Conservation (phyloP, 2,888 invertebrate genomes). For the Rhorus exstirpatorius region DNA sequence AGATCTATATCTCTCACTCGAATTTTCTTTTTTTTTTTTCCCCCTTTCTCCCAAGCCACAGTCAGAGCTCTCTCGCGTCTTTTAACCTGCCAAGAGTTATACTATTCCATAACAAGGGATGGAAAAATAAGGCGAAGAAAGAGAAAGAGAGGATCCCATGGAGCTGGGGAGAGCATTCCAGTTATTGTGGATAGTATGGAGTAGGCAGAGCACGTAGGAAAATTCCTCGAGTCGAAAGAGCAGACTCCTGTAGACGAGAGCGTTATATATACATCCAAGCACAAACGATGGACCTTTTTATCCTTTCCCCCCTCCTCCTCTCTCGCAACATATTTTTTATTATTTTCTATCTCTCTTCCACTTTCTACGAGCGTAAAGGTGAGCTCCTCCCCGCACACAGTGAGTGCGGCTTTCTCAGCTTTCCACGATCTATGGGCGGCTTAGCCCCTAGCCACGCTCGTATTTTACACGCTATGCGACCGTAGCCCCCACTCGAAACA, state of each 20-base stretch:
- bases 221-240: constrained; percentile 79
- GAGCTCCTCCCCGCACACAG: constrained; percentile 47
- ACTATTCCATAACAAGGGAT: constrained; percentile 70
- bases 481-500: constrained; percentile 48
- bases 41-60: neutral
- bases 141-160: constrained; percentile 54
- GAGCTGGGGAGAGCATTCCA: constrained; percentile 60
- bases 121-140: constrained; percentile 75
- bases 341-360: constrained; percentile 50
- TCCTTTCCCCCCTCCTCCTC: constrained; percentile 26
- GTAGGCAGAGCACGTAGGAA: constrained; percentile 76
- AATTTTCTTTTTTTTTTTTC: neutral
- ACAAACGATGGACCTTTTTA: constrained; percentile 50
- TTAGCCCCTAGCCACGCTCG: constrained; percentile 80
- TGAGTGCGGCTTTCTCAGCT: constrained; percentile 74
- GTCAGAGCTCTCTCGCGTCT: constrained; percentile 24
- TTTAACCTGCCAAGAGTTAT: constrained; percentile 24
- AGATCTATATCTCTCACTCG: neutral
- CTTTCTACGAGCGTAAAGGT: constrained; percentile 59
- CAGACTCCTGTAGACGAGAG: constrained; percentile 78
- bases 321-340: too few species aligned
- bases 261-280: constrained; percentile 30
- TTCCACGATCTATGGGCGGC: constrained; percentile 82
- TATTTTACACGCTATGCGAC: constrained; percentile 77
- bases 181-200: constrained; percentile 64